These are phyloP conservation scores for Colostygia pectinataria DNA, from an alignment of 2,888 invertebrate species.

Conservation along the genomic window DNA sequence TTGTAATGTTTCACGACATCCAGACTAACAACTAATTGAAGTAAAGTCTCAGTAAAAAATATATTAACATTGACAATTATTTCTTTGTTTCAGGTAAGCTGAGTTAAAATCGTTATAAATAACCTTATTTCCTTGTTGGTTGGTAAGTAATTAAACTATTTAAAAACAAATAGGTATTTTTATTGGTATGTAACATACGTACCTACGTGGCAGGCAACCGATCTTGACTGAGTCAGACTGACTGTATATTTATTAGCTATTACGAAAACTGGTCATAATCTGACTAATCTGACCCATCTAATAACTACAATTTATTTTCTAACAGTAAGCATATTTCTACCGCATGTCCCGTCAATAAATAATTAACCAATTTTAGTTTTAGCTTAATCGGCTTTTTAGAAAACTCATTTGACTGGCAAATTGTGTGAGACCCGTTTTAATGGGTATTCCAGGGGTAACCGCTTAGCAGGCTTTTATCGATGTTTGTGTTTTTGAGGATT, in stretches of 20 bases:
- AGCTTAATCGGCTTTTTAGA: conserved; percentile 81
- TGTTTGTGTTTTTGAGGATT: conserved; percentile 10
- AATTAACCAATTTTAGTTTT: conserved; percentile 78
- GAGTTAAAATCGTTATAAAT: too few species aligned
- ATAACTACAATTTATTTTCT: conserved; percentile 17
- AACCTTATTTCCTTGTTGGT: too few species aligned
- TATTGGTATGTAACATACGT: too few species aligned
- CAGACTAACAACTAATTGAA: too few species aligned
- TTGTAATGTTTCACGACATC: too few species aligned
- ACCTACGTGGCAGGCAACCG: too few species aligned
- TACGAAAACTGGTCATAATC: not conserved
- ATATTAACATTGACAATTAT: too few species aligned
- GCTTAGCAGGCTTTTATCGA: conserved; percentile 36
- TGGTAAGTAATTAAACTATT: too few species aligned
- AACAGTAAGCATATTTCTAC: conserved; percentile 40
- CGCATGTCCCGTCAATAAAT: conserved; percentile 60
- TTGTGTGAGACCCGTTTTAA: conserved; percentile 61
- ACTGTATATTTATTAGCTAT: too few species aligned
- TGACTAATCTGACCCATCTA: conserved; percentile 1
- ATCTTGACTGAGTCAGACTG: too few species aligned
- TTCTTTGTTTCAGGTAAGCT: conserved; percentile 48
- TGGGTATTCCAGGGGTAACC: conserved; percentile 54
- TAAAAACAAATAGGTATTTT: too few species aligned
- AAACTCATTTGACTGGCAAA: conserved; percentile 79
- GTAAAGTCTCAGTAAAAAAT: too few species aligned